Conservation (phyloP, 2,888 invertebrate species). For the Chorisops tibialis region DNA sequence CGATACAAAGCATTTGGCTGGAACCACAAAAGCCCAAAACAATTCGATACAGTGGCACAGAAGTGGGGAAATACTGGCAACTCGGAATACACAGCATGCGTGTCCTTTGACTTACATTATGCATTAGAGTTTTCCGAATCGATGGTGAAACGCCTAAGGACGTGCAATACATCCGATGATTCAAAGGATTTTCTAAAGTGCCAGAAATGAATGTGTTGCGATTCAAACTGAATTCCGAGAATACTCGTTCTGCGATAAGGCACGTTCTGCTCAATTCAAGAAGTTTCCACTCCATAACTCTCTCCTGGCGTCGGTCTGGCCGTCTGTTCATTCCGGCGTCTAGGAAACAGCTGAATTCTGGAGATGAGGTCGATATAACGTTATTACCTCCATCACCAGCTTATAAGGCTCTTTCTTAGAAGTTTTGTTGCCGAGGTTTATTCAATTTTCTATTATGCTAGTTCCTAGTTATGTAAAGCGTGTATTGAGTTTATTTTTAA, state of each 20-base stretch:
- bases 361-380: conserved; percentile 19
- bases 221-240: conserved; percentile 1
- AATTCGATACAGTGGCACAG: too few relatives aligned
- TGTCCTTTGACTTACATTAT: too few relatives aligned
- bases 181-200: conserved; percentile 19
- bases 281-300: conserved; percentile 24
- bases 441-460: too few relatives aligned
- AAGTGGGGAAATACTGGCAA: too few relatives aligned
- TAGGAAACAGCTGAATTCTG: conserved; percentile 21
- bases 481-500: too few relatives aligned
- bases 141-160: neutral
- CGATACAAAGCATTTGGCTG: too few relatives aligned
- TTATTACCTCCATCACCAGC: conserved; percentile 13
- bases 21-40: too few relatives aligned
- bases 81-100: too few relatives aligned
- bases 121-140: too few relatives aligned
- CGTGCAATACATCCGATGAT: neutral
- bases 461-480: too few relatives aligned
- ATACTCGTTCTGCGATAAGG: conserved; percentile 15
- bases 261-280: conserved; percentile 4
- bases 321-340: conserved; percentile 25
- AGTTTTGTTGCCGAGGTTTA: too few relatives aligned
- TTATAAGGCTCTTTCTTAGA: too few relatives aligned
- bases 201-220: neutral
- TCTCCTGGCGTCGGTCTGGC: conserved; percentile 24